Base-by-base conservation (phyloP, 1,140 invertebrate genomes). In the Wasmannia auropunctata region DNA sequence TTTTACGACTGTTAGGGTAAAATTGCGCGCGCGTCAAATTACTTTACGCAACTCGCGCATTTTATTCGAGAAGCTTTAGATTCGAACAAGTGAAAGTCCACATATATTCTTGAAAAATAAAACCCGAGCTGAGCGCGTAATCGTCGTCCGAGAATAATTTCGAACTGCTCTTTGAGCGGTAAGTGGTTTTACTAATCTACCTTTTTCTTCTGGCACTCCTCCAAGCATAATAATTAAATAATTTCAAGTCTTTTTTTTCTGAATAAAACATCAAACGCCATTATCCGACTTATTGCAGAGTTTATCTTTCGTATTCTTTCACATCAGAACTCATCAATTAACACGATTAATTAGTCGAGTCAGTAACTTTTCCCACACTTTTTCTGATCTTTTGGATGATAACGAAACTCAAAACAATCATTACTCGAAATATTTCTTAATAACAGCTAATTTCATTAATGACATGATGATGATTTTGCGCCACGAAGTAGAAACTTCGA, bases 391-490 rank as follows among this genome's bases (percentile, higher is more conserved):
- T 77, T 76, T 22, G 40, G 49, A 22, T 40, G 77, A 80, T 80
- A 80, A n/a, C 49, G n/a, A 25, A 54, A 80, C 63, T 80, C 77
- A 65, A 80, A 80, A 80, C 28, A 69, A 10, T 40, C 49, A 80
- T 80, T 80, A 80, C 49, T 40, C 62, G 77, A 80, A 80, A 80
- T 69, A 80, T 80, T 80, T 49, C 46, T 80, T 80, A 80, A 80
- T 80, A 80, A 80, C 34, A 16, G 77, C 34, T 80, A 80, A 80
- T 80, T 80, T 69, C 22, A 69, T 80, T 80, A 80, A 80, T 69
- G 63, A 80, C 77, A 69, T 80, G 77, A 67, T 80, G 76, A 80
- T 80, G 77, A 54, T 69, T 80, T 80, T 80, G 77, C 77, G 77
- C 77, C 49, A 80, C 77, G 62, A 80, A 69, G 77, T 80, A 69